These are phyloP conservation scores for Murina feae DNA, from an alignment of 2,113 vertebrate genomes.

Conservation along the genomic window DNA sequence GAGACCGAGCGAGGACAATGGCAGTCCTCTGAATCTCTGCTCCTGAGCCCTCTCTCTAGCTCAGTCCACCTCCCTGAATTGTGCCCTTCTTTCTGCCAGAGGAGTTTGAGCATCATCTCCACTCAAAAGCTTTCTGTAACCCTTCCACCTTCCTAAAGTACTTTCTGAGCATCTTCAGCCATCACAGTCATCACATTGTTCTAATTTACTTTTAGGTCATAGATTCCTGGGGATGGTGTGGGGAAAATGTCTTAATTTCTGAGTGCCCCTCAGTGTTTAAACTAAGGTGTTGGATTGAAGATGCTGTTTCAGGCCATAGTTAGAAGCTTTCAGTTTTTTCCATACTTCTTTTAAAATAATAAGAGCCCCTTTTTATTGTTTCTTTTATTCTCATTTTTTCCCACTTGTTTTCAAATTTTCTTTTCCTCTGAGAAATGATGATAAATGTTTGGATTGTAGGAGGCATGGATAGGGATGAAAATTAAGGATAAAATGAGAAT, in stretches of 20 bases:
- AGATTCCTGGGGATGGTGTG: background rate
- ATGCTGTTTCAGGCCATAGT: background rate
- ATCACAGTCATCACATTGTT: background rate
- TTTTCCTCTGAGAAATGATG: background rate
- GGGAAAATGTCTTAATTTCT: background rate
- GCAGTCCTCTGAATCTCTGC: accelerated
- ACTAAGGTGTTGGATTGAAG: background rate
- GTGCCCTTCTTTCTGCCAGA: background rate
- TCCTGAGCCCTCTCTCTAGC: too few relatives aligned
- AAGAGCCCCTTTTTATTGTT: background rate
- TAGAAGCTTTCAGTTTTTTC: background rate
- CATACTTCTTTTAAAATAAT: background rate
- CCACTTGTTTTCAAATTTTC: background rate
- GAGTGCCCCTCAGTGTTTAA: background rate
- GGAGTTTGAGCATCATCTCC: too few relatives aligned
- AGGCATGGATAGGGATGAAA: background rate
- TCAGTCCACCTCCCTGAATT: accelerated
- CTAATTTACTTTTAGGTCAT: background rate
- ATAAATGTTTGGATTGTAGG: background rate
- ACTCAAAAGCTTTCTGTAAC: background rate
- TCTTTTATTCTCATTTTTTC: background rate
- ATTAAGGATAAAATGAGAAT: background rate
- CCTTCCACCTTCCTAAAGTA: too few relatives aligned
- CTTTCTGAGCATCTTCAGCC: background rate
- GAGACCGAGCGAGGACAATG: background rate